A percentile compares a stretch with the other conserved stretches of the same genome.
Evolutionary conservation across 2,888 invertebrate genomes (phyloP).

Genomic region (Buathra laborator): DNA sequence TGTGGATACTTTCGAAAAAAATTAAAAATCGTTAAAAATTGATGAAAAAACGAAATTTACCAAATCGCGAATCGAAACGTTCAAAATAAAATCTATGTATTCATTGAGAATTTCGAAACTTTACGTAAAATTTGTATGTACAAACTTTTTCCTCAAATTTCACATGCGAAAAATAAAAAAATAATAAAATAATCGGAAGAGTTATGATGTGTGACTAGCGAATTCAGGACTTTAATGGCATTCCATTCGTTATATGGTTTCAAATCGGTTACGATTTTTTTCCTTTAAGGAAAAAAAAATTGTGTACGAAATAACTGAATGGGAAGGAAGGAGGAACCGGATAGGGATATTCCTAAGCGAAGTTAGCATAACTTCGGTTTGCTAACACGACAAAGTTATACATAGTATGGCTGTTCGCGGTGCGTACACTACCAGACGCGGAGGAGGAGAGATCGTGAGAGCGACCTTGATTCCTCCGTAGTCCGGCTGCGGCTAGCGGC

Average conservation of each 20-base stretch:
- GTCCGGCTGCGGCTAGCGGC: slow-evolving; percentile 38
- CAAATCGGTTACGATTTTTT: not conserved
- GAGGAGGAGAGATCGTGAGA: slow-evolving; percentile 80
- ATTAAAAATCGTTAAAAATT: too few relatives aligned
- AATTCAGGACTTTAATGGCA: not conserved
- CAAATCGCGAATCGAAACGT: too few relatives aligned
- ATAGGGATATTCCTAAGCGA: not conserved
- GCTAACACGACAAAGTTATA: not conserved
- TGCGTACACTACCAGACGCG: slow-evolving; percentile 28
- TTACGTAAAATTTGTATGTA: not conserved
- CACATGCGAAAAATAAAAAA: not conserved
- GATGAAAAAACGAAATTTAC: too few relatives aligned
- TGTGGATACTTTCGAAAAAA: too few relatives aligned
- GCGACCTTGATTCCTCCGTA: slow-evolving; percentile 72
- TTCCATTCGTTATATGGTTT: not conserved
- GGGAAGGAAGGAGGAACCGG: not conserved
- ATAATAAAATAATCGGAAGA: not conserved
- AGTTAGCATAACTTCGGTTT: not conserved
- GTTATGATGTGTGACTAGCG: not conserved
- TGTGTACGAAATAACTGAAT: not conserved
- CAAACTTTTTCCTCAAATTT: not conserved
- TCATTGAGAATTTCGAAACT: not conserved
- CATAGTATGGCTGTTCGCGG: not conserved
- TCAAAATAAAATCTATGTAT: too few relatives aligned
- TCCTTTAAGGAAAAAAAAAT: not conserved